Percentiles rank a stretch among this genome's conserved stretches.
These are phyloP conservation scores for Stomorhina lunata DNA, from an alignment of 2,888 invertebrate genomes.

Conservation along the genomic window DNA sequence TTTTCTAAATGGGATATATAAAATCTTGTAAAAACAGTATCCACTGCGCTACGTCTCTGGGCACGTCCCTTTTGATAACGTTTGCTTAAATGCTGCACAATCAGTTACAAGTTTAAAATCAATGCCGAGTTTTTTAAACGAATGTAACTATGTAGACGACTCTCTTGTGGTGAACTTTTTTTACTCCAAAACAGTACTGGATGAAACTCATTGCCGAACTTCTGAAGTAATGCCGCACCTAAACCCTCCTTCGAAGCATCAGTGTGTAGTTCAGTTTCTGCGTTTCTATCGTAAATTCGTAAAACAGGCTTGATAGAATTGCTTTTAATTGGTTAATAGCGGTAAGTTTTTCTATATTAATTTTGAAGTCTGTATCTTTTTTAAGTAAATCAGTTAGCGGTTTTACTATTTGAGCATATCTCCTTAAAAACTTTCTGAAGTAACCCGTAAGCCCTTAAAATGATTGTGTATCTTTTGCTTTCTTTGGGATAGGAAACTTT, in stretches of 20 bases:
- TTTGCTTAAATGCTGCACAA: constrained; percentile 49
- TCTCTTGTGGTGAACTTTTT: constrained; percentile 25
- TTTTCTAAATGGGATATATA: constrained; percentile 54
- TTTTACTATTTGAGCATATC: constrained; percentile 8
- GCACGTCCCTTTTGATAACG: constrained; percentile 53
- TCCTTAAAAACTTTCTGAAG: neutral
- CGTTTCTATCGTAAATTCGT: constrained; percentile 39
- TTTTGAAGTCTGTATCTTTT: neutral
- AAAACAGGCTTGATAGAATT: constrained; percentile 34
- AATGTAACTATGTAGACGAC: constrained; percentile 44
- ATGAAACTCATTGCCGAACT: constrained; percentile 43
- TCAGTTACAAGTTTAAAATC: constrained; percentile 47
- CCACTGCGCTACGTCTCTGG: constrained; percentile 61
- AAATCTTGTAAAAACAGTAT: constrained; percentile 50
- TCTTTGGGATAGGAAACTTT: neutral
- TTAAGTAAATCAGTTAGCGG: constrained; percentile 8
- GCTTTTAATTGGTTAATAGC: neutral
- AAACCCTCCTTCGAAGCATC: constrained; percentile 63
- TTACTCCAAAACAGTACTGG: constrained; percentile 57
- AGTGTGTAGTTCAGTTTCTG: constrained; percentile 62
- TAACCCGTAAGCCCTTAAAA: constrained; percentile 5
- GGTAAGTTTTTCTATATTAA: neutral
- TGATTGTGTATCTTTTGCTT: neutral
- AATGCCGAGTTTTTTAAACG: constrained; percentile 46
- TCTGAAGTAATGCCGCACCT: constrained; percentile 59